Base-by-base conservation (phyloP, 2,797 vertebrate species). In the Acanthurus leucopareius region DNA sequence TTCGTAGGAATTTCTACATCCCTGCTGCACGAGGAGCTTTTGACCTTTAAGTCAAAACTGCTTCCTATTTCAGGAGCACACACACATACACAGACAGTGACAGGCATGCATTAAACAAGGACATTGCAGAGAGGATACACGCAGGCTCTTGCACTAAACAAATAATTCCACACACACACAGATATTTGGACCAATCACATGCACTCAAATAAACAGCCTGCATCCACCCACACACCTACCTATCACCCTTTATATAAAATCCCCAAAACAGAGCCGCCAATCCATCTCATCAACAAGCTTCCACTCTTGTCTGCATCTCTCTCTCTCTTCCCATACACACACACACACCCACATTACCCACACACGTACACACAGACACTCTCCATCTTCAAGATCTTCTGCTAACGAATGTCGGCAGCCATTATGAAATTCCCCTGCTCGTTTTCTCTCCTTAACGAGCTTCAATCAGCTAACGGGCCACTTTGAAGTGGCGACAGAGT, bases 401-500 rank as follows among this genome's bases (percentile, higher is more conserved):
- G 44, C 61, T 84, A 83, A 88, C 60, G 62, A 86, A 74, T 2
- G 45, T 73, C 19, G 15, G 72, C 77, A 73, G 81, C 73, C 69
- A 79, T 87, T 86, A 82, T 68, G 38, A 84, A 86, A 79, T 74
- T 28, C 71, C 59, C 57, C 65, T 1, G 57, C 86, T 87, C 3
- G 0, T 65, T 84, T 76, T 87, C 74, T 66, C 49, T 60, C 47
- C 64, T 73, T 87, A 86, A 88, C 63, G 19, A 89, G 85, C 69
- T 87, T 85, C 82, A 86, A 88, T 90, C 89, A 84, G 74, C 83
- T 73, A 85, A 82, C 57, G 14, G 64, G 42, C 78, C 79, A 69
- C 90, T 88, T 80, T 84, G 85, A 89, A 88, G 84, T 79, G 48
- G 69, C 1, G n/a, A 77, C 79, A 83, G 68, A 83, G 75, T 88